A percentile compares a stretch with the other conserved stretches of the same genome.
phyloP scores from a whole-genome alignment of 2,797 vertebrate species.

The Syngnathus rostellatus region DNA sequence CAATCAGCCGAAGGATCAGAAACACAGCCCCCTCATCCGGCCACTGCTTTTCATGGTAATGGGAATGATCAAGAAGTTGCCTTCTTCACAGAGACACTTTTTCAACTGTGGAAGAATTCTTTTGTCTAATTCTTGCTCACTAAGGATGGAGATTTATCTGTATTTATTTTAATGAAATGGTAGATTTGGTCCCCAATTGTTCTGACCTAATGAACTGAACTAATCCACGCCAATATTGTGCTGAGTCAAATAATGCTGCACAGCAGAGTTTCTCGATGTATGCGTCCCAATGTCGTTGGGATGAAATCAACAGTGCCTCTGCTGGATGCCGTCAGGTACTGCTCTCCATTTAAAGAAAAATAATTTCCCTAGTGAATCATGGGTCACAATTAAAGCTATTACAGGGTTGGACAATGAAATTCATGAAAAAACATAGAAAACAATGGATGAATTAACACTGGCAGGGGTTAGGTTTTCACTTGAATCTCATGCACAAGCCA shows the following conservation, averaged over 20 bases:
- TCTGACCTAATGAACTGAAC: neutral
- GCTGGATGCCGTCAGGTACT: neutral
- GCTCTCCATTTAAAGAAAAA: neutral
- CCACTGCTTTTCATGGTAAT: constrained; percentile 39
- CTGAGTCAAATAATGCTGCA: neutral
- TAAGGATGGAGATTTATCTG: neutral
- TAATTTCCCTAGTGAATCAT: too few relatives aligned
- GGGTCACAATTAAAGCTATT: neutral
- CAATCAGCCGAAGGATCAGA: constrained; percentile 56
- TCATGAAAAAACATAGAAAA: neutral
- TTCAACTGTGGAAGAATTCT: constrained; percentile 7
- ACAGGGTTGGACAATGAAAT: neutral
- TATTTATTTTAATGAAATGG: neutral
- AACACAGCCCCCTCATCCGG: constrained; percentile 24
- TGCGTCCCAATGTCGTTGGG: neutral
- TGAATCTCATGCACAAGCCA: constrained; percentile 8
- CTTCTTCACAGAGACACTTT: constrained; percentile 23
- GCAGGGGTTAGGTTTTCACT: constrained; percentile 19
- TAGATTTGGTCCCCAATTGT: neutral
- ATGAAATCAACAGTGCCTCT: neutral
- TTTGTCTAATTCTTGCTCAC: constrained; percentile 5
- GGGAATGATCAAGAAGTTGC: constrained; percentile 45
- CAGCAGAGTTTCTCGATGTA: neutral
- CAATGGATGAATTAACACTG: neutral
- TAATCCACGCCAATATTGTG: neutral